Conservation (phyloP, 2,113 vertebrate genomes). For the Murina feae region DNA sequence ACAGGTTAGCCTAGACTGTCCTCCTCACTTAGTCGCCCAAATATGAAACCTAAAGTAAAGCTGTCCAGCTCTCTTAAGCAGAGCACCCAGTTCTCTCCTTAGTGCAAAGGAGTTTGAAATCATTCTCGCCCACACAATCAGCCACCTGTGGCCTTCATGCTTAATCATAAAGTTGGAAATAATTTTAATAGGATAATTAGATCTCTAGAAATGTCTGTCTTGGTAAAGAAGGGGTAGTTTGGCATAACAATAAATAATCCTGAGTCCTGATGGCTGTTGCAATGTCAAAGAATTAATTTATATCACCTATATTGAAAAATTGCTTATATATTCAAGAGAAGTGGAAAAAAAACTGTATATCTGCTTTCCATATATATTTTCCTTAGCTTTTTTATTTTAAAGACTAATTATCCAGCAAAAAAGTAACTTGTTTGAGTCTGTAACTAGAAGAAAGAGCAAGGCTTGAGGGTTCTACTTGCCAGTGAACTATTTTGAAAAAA, state of each 20-base stretch:
- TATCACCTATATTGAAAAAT: background rate
- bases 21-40: background rate
- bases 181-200: background rate
- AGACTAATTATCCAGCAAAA: background rate
- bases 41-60: background rate
- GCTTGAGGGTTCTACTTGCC: background rate
- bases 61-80: background rate
- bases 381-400: background rate
- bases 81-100: background rate
- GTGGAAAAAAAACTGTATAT: background rate
- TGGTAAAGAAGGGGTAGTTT: background rate
- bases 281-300: background rate
- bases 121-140: background rate
- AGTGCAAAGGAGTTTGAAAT: background rate
- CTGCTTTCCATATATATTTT: background rate
- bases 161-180: slow-evolving; percentile 1
- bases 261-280: background rate
- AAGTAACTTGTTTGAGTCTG: background rate
- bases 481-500: background rate
- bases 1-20: background rate
- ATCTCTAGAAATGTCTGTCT: background rate
- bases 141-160: background rate
- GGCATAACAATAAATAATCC: background rate
- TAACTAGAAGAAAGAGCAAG: slow-evolving; percentile 15
- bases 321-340: background rate